Base-by-base conservation (phyloP, 2,888 invertebrate species). In the Eucera pruinosa region DNA sequence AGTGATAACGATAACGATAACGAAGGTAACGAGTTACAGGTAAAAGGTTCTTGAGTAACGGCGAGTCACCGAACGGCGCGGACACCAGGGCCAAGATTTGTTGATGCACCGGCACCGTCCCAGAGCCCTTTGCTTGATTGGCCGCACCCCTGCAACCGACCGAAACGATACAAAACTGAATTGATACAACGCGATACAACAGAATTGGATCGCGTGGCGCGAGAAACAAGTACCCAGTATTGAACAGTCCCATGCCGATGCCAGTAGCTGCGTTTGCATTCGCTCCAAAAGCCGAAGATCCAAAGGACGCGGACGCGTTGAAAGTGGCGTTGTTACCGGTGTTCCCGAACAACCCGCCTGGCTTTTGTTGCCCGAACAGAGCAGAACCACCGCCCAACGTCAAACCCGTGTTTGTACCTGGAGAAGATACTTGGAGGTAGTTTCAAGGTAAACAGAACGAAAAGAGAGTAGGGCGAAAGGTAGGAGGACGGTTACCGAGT, bases 21-120 rank as follows among this genome's bases (percentile, higher is more conserved):
- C 4, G 7, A 33, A 5, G 3, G 33, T 3, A 2, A 25, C 36
- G 61, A 88, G 88, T 89, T 86, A 93, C 93, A 2, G 93, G 93
- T 20, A 93, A 80, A 0, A 97, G 91, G 89, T 97, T 96, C 87
- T 96, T 96, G 91, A 97, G 96, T 0, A 98, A 94, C 0, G 97
- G 96, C 41, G 96, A 96, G 90, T 98, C 97, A 0, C 98, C 98
- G 89, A 97, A 98, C 0, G 98, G 98, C 0, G 96, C 94, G 0
- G 96, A 95, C 0, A 96, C 95, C 47, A 97, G 93, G 0, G 96
- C 94, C 67, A 97, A 91, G 27, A 96, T 96, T 89, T 96, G 96
- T 79, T 96, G 96, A 91, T 96, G 96, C 0, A 96, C 93, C 2
- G 94, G 93, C 43, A 93, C 91, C 52, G 90, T 86, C 18, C 87